Evolutionary conservation across 2,113 vertebrate genomes (phyloP), one percentile per base, ranked within the genome.

Genomic region (Alligator mississippiensis): DNA sequence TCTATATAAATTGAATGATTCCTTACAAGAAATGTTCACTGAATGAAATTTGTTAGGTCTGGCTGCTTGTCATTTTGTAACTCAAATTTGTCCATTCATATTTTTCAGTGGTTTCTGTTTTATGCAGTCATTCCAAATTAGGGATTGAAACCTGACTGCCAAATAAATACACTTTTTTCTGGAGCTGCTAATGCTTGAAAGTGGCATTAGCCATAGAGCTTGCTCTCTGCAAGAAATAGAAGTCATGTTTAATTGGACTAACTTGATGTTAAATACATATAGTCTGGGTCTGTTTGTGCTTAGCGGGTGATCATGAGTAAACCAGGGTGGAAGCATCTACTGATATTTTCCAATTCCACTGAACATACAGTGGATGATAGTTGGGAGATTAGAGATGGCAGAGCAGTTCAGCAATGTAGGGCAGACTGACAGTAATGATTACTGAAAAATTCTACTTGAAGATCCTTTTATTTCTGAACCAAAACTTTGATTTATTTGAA

Each of bases 21-120:
- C 4, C 47, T 68, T 24, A 2, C 57, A 66, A 64, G 8, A 77
- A 87, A 15, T 84, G 30, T 55, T 80, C 82, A 59, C 55, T 75
- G 82, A 88, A 68, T 12, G 57, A 61, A 76, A 80, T 92, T 72
- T 72, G 22, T 72, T 38, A 10, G 38, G 30, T 72, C 11, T 72
- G 68, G 34, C 68, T 38, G 15, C 6, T 1, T 66, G 4, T 84
- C 84, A n/a, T 60, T 61, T 34, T 76, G 16, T 88, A 81, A 74
- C 92, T 90, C 77, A 85, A 8, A 9, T 78, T 93, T 74, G 18
- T 59, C 30, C 5, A 11, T 4, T 3, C 55, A 27, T 93, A 63
- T 21, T 85, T 76, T 62, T 24, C 88, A 38, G 54, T 4, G 90
- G 90, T 90, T 14, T 18, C 28, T 83, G 94, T 86, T 21, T 90